A percentile compares a stretch with the other conserved stretches of the same genome.
These are phyloP conservation scores for Saxidomus purpurata DNA, from an alignment of 1,140 invertebrate genomes.

Conservation along the genomic window DNA sequence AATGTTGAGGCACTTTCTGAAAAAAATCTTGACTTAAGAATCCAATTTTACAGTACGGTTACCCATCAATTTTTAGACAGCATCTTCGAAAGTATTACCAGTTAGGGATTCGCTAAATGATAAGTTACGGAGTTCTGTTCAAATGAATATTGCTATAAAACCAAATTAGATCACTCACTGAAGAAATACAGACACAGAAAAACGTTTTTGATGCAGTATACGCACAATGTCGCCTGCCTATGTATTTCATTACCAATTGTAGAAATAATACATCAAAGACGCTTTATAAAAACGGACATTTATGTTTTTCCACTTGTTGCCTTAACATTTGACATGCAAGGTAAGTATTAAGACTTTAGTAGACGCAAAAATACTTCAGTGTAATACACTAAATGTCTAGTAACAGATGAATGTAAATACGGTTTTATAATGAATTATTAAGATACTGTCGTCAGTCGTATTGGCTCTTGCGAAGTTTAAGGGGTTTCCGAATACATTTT, in stretches of 20 bases:
- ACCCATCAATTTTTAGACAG: too few species aligned
- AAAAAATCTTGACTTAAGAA: too few species aligned
- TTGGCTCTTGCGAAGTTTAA: slow-evolving; percentile 4
- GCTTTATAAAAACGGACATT: slow-evolving; percentile 56
- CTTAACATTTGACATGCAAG: slow-evolving; percentile 7
- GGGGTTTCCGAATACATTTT: not conserved
- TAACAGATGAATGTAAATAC: not conserved
- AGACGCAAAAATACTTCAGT: slow-evolving; percentile 5
- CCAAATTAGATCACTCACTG: not conserved
- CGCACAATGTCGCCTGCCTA: slow-evolving; percentile 12
- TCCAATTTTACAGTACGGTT: too few species aligned
- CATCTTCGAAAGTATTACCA: too few species aligned
- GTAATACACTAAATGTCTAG: slow-evolving; percentile 33
- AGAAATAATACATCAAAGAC: slow-evolving; percentile 47
- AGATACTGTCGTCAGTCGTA: not conserved
- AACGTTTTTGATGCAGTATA: not conserved
- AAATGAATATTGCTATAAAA: too few species aligned
- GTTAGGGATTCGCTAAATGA: too few species aligned
- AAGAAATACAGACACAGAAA: not conserved
- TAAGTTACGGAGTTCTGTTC: too few species aligned
- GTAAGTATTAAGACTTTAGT: not conserved
- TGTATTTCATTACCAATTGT: slow-evolving; percentile 56
- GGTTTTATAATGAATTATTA: slow-evolving; percentile 35
- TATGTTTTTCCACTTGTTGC: slow-evolving; percentile 59
- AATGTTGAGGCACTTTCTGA: too few species aligned